These are phyloP conservation scores for Vicugna pacos DNA, from an alignment of 2,113 vertebrate genomes.

Conservation along the genomic window DNA sequence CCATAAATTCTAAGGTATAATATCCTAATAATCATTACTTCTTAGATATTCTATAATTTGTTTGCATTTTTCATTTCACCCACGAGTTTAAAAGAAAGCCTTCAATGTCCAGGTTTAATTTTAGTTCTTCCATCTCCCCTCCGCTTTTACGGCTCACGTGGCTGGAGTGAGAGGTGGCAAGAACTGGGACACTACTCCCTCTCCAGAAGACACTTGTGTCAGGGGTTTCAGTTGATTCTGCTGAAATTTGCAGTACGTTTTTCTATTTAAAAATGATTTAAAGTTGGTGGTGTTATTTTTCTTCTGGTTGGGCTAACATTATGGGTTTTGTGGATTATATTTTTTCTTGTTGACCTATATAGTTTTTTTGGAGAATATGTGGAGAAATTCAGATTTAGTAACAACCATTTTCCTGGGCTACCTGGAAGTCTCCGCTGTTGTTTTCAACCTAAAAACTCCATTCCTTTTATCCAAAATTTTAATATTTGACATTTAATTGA, in stretches of 20 bases:
- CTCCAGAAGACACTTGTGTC: background rate
- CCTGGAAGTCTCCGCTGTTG: background rate
- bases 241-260: background rate
- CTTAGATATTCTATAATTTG: background rate
- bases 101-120: background rate
- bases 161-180: too few relatives aligned
- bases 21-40: background rate
- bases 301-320: background rate
- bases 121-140: background rate
- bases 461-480: background rate
- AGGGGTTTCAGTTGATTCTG: background rate
- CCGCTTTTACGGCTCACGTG: background rate
- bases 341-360: background rate
- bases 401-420: background rate
- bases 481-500: background rate
- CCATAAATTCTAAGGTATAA: background rate
- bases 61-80: background rate
- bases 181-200: background rate
- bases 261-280: background rate
- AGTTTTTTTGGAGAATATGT: background rate
- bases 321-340: background rate
- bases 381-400: background rate
- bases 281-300: background rate
- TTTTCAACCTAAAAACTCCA: background rate
- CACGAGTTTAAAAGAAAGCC: background rate